phyloP scores from a whole-genome alignment of 2,888 invertebrate genomes.

The Rhodophaea formosa region DNA sequence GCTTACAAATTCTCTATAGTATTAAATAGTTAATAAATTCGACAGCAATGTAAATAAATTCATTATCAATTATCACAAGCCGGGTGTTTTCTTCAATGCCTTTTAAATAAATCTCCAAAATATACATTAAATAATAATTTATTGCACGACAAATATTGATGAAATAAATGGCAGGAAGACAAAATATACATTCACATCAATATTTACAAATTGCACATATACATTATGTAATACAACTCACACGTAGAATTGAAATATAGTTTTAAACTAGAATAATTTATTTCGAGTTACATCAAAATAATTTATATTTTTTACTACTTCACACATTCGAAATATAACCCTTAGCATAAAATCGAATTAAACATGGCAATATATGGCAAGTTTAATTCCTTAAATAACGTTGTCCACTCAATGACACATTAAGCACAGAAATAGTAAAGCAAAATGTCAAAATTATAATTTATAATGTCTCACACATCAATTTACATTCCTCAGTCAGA shows the following conservation, averaged over 20 bases:
- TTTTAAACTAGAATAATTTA: slow-evolving; percentile 33
- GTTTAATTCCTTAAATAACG: slow-evolving; percentile 63
- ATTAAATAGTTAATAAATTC: slow-evolving; percentile 15
- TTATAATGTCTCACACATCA: slow-evolving; percentile 30
- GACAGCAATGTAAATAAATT: slow-evolving; percentile 60
- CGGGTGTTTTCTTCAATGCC: slow-evolving; percentile 38
- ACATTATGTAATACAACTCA: slow-evolving; percentile 32
- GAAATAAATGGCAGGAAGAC: slow-evolving; percentile 37
- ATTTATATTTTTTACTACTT: background rate
- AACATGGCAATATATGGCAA: slow-evolving; percentile 75
- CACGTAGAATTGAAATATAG: slow-evolving; percentile 37
- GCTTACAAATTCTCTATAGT: slow-evolving; percentile 17
- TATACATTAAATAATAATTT: slow-evolving; percentile 47
- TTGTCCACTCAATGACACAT: slow-evolving; percentile 19
- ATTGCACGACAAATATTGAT: slow-evolving; percentile 46
- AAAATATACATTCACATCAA: slow-evolving; percentile 21
- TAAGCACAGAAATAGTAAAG: slow-evolving; percentile 24
- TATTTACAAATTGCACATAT: slow-evolving; percentile 43
- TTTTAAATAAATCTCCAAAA: slow-evolving; percentile 22
- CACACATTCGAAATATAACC: background rate
- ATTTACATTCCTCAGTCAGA: slow-evolving; percentile 23
- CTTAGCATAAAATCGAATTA: slow-evolving; percentile 48
- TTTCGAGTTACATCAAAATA: slow-evolving; percentile 23
- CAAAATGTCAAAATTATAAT: slow-evolving; percentile 41
- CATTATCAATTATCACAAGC: slow-evolving; percentile 43